Conservation (phyloP, 1,140 invertebrate species). For the Chrysopa pallens region DNA sequence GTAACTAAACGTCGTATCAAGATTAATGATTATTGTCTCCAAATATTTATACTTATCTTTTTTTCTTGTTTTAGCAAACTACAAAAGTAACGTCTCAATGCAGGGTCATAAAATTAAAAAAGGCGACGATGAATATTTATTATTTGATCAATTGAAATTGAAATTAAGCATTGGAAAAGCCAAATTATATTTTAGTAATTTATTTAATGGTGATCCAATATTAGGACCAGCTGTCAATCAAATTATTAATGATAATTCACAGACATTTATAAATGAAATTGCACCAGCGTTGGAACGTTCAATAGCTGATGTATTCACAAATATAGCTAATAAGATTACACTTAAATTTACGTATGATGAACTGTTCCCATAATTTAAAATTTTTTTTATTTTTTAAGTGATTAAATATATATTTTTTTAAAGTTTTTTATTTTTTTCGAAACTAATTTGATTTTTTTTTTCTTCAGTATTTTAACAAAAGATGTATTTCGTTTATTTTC, state of each 20-base stretch:
- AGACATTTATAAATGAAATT: conserved; percentile 41
- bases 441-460: no score
- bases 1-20: no score
- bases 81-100: conserved; percentile 32
- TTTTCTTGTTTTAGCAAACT: conserved; percentile 26
- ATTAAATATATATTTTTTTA: no score
- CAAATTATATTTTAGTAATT: conserved; percentile 33
- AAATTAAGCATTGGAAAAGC: conserved; percentile 29
- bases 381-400: no score
- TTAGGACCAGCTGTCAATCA: conserved; percentile 27
- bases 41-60: no score
- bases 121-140: conserved; percentile 30
- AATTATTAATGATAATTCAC: conserved; percentile 33
- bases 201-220: conserved; percentile 37
- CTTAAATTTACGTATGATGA: conserved; percentile 47
- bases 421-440: no score
- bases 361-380: conserved; percentile 30
- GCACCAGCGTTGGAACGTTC: conserved; percentile 39
- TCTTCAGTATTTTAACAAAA: no score
- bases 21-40: no score
- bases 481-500: no score
- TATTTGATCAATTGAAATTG: conserved; percentile 36
- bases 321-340: conserved; percentile 47
- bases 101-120: conserved; percentile 27
- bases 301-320: conserved; percentile 41